Evolutionary conservation across 2,888 invertebrate species (phyloP).

Genomic region (Plebejus argus): DNA sequence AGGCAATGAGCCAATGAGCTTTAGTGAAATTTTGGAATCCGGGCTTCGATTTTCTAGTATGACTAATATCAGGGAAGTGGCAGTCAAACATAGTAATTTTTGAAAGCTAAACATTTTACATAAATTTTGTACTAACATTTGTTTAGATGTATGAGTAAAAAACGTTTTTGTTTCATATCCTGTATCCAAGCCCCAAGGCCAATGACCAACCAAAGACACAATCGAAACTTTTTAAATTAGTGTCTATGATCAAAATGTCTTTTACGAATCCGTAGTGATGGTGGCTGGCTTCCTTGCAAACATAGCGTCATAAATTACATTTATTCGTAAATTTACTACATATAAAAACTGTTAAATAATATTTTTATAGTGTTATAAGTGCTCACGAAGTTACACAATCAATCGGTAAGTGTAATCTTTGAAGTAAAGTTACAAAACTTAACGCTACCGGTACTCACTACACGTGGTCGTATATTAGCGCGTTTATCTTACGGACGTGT

Average conservation of each 20-base stretch:
- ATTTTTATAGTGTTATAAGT: slow-evolving; percentile 72
- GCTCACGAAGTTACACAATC: slow-evolving; percentile 73
- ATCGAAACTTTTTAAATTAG: slow-evolving; percentile 57
- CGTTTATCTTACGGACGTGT: slow-evolving; percentile 58
- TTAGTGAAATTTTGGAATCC: too few relatives aligned
- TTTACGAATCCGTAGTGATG: slow-evolving; percentile 80
- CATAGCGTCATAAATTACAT: slow-evolving; percentile 74
- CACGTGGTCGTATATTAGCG: slow-evolving; percentile 72
- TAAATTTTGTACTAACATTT: not conserved
- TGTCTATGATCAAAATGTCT: slow-evolving; percentile 78
- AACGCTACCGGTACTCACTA: slow-evolving; percentile 72
- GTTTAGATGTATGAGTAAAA: not conserved
- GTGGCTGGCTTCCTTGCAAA: slow-evolving; percentile 80
- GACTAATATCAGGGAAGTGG: too few relatives aligned
- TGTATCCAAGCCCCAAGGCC: too few relatives aligned
- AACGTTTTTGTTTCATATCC: not conserved
- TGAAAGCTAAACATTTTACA: not conserved
- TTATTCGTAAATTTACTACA: slow-evolving; percentile 65
- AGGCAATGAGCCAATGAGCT: too few relatives aligned
- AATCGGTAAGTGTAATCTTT: slow-evolving; percentile 76
- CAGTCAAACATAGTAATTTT: too few relatives aligned
- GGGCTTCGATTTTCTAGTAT: too few relatives aligned
- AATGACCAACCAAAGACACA: slow-evolving; percentile 41
- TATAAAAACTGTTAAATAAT: slow-evolving; percentile 66
- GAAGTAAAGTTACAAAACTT: slow-evolving; percentile 61